A percentile compares a stretch with the other conserved stretches of the same genome.
Conservation (phyloP, 2,888 invertebrate species). For the Colostygia pectinataria region DNA sequence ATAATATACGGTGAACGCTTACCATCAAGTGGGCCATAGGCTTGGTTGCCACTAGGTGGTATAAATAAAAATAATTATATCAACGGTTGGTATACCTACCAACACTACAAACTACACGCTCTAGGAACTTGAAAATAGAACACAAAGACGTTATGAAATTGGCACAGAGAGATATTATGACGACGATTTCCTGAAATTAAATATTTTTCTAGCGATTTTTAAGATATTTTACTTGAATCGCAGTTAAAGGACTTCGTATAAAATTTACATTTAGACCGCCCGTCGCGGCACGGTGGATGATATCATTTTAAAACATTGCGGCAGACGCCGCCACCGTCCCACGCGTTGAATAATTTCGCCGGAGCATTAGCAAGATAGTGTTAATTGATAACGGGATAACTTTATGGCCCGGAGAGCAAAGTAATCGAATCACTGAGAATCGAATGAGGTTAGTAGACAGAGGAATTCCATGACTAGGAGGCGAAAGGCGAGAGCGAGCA, state of each 20-base stretch:
- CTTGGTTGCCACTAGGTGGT: no score
- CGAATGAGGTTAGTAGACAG: conserved; percentile 26
- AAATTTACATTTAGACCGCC: conserved; percentile 47
- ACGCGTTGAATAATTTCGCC: conserved; percentile 39
- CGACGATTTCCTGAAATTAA: conserved; percentile 14
- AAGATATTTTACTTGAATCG: conserved; percentile 22
- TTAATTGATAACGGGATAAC: conserved; percentile 25
- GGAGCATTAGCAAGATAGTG: conserved; percentile 15
- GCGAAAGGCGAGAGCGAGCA: neutral
- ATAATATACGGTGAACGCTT: no score
- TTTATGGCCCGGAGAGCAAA: conserved; percentile 16
- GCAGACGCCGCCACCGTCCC: conserved; percentile 38
- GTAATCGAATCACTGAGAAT: conserved; percentile 32
- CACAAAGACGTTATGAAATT: conserved; percentile 16
- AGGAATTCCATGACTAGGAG: conserved; percentile 20
- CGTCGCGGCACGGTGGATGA: conserved; percentile 38
- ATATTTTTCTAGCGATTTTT: conserved; percentile 21
- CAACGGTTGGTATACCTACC: no score
- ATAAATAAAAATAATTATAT: no score
- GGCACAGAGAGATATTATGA: conserved; percentile 6
- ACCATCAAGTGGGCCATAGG: no score
- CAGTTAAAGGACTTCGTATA: conserved; percentile 36
- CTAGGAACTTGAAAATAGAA: conserved; percentile 21
- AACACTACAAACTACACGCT: no score
- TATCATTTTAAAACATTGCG: conserved; percentile 40